These are phyloP conservation scores for Camponotus fellah DNA, from an alignment of 2,888 invertebrate genomes.

Conservation along the genomic window DNA sequence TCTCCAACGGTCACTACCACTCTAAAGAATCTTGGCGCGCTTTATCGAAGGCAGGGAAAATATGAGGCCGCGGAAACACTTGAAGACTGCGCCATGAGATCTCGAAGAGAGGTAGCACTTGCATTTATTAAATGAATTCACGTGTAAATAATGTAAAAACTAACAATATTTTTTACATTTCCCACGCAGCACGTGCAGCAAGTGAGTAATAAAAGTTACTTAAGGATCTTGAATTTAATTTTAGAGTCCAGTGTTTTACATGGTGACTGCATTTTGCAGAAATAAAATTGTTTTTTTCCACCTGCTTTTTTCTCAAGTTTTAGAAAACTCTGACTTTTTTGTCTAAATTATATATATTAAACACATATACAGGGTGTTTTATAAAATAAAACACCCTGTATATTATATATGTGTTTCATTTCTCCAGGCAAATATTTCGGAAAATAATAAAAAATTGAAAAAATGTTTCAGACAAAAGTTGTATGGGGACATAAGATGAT, in stretches of 20 bases:
- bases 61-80: conserved; percentile 99
- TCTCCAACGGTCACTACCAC: conserved; percentile 99
- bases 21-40: conserved; percentile 98
- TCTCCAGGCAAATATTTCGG: too few species aligned
- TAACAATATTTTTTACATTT: conserved; percentile 46
- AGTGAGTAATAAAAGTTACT: conserved; percentile 77
- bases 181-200: conserved; percentile 82
- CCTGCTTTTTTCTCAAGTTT: neutral
- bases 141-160: conserved; percentile 3
- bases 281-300: neutral
- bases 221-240: neutral
- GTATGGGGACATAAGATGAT: too few species aligned
- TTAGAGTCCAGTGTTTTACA: neutral
- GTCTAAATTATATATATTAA: too few species aligned
- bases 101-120: conserved; percentile 94
- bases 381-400: too few species aligned
- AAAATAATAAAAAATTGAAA: too few species aligned
- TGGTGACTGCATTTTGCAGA: conserved; percentile 5
- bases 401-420: too few species aligned
- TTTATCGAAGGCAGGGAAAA: conserved; percentile 99
- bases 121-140: neutral
- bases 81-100: conserved; percentile 98
- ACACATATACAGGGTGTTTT: too few species aligned
- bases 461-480: too few species aligned
- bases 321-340: too few species aligned